phyloP scores from a whole-genome alignment of 2,113 vertebrate species.

The Bettongia penicillata region DNA sequence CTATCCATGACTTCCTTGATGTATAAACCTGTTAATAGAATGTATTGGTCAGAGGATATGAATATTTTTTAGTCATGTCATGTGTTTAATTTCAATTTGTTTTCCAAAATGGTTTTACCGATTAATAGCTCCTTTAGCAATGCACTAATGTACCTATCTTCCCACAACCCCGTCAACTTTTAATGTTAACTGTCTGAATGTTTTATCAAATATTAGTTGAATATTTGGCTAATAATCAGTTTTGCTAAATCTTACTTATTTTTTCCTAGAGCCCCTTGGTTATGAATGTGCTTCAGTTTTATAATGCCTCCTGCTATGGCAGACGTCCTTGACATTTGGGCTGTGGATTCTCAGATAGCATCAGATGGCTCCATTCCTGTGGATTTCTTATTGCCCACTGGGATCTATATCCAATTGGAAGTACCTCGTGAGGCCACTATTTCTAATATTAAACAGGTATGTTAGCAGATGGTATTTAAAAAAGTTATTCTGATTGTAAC shows the following conservation, averaged over 20 bases:
- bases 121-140: not conserved
- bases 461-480: slow-evolving; percentile 45
- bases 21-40: not conserved
- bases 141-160: not conserved
- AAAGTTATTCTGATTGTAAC: not conserved
- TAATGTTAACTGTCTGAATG: not conserved
- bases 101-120: not conserved
- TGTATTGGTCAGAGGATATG: not conserved
- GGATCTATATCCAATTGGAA: slow-evolving; percentile 97
- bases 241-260: slow-evolving; percentile 45
- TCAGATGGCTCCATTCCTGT: slow-evolving; percentile 91
- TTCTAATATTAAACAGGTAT: slow-evolving; percentile 96
- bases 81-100: not conserved
- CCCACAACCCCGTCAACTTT: not conserved
- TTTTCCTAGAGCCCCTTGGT: slow-evolving; percentile 89
- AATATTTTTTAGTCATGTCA: not conserved
- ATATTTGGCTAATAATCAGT: slow-evolving; percentile 57
- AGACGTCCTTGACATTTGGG: slow-evolving; percentile 98
- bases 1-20: not conserved
- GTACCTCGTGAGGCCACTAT: slow-evolving; percentile 96
- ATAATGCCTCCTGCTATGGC: slow-evolving; percentile 99
- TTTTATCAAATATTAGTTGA: slow-evolving; percentile 14
- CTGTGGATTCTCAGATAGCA: slow-evolving; percentile 92
- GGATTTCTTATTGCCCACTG: slow-evolving; percentile 97
- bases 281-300: slow-evolving; percentile 88